A percentile compares a stretch with the other conserved stretches of the same genome.
phyloP scores from a whole-genome alignment of 2,888 invertebrate species.

The Agrotis segetum region DNA sequence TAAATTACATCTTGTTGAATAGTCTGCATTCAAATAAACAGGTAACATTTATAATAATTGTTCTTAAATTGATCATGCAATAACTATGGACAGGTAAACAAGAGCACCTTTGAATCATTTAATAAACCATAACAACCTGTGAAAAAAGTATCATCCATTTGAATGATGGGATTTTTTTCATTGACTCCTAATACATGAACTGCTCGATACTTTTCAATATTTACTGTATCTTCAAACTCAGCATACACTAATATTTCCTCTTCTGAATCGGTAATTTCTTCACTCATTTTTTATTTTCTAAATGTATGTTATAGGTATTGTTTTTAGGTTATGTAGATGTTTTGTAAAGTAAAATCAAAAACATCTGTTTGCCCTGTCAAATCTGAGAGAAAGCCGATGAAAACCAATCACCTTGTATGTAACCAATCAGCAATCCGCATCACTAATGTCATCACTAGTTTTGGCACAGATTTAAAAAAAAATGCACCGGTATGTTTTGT shows the following conservation, averaged over 20 bases:
- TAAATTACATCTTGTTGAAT: neutral
- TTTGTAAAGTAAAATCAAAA: too few relatives aligned
- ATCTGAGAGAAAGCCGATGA: too few relatives aligned
- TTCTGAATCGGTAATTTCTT: constrained; percentile 81
- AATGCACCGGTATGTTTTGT: too few relatives aligned
- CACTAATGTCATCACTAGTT: too few relatives aligned
- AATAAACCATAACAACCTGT: constrained; percentile 77
- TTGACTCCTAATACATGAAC: constrained; percentile 92
- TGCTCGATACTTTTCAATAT: constrained; percentile 87
- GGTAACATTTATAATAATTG: neutral
- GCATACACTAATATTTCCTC: constrained; percentile 92
- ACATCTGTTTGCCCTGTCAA: too few relatives aligned
- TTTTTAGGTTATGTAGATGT: neutral
- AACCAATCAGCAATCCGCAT: too few relatives aligned
- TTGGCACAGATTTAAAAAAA: too few relatives aligned
- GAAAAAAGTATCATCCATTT: constrained; percentile 93
- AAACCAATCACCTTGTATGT: too few relatives aligned
- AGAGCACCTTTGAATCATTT: neutral
- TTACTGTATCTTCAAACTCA: constrained; percentile 90
- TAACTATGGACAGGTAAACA: neutral
- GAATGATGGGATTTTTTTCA: constrained; percentile 92
- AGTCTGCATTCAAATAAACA: neutral
- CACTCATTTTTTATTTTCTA: constrained; percentile 54
- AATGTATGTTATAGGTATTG: too few relatives aligned
- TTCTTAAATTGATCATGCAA: constrained; percentile 1